Evolutionary conservation across 2,888 invertebrate species (phyloP), one percentile per base, ranked within the genome.

Genomic region (Molorchus minor): DNA sequence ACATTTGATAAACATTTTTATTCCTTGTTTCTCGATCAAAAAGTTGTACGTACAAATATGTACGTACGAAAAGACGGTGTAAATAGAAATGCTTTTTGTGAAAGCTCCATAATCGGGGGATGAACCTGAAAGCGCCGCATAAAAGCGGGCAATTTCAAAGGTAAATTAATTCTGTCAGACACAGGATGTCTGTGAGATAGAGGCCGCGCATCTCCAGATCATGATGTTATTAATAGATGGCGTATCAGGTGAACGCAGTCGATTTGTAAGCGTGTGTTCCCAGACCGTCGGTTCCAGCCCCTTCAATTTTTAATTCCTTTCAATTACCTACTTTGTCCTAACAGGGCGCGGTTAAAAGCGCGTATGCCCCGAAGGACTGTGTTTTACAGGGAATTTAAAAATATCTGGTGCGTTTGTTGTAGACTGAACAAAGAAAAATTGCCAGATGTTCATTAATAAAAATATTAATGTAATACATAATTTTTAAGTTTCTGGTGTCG

Each of bases 161-260:
- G 72, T 72, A 75, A 75, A 73, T 75, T 75, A 75, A 75, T 71
- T 65, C 73, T 75, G 75, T 75, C 74, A 72, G 68, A 70, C 60
- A 59, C 74, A 74, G 68, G 60, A 58, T 21, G 57, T 59, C 59
- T 59, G 17, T 60, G 56, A 69, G 55, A 64, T 54, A 63, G 61
- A 58, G 61, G 49, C 53, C 38, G 60, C 59, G 60, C 70, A 61
- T 65, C 64, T 64, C 69, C 59, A 67, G 69, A 65, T 74, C 74
- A 74, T 72, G 72, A 71, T 69, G 73, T 74, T 74, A 74, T 73
- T 74, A 74, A 74, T 74, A 74, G 74, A 74, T 74, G 73, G 71
- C 68, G 70, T 66, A 71, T 65, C 70, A 67, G 67, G 61, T 67
- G 65, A 70, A 68, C 68, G 68, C 59, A 62, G 67, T 63, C 69